These are phyloP conservation scores for Apostichopus japonicus DNA, from an alignment of 35 echinoderm and acorn worm genomes.

Conservation along the genomic window DNA sequence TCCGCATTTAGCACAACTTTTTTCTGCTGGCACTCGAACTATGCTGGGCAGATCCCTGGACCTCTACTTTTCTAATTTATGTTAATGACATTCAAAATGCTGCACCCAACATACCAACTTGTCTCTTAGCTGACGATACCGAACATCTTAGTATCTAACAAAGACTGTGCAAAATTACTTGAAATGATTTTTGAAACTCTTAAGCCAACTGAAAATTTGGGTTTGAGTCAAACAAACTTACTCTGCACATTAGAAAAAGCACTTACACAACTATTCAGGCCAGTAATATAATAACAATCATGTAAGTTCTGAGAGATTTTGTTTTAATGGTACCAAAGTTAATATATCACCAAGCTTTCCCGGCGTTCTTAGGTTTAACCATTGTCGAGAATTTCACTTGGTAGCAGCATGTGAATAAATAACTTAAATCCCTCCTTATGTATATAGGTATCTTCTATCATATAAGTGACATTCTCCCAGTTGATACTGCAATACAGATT, in stretches of 20 bases:
- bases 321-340: background rate
- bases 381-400: no score
- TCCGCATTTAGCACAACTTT: background rate
- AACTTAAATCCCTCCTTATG: background rate
- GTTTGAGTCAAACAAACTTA: background rate
- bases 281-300: background rate
- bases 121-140: background rate
- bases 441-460: background rate
- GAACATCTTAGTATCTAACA: background rate
- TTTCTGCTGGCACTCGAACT: background rate
- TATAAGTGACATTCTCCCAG: no score
- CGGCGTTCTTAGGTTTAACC: background rate
- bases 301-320: background rate
- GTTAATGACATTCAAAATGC: background rate
- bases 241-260: background rate
- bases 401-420: background rate
- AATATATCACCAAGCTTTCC: background rate
- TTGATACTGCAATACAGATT: no score
- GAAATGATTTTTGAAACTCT: no score
- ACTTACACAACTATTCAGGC: background rate
- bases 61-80: background rate
- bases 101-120: no score
- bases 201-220: background rate
- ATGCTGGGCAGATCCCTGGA: background rate
- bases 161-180: no score